Evolutionary conservation across 2,113 vertebrate genomes (phyloP).

Genomic region (Camarhynchus parvulus): DNA sequence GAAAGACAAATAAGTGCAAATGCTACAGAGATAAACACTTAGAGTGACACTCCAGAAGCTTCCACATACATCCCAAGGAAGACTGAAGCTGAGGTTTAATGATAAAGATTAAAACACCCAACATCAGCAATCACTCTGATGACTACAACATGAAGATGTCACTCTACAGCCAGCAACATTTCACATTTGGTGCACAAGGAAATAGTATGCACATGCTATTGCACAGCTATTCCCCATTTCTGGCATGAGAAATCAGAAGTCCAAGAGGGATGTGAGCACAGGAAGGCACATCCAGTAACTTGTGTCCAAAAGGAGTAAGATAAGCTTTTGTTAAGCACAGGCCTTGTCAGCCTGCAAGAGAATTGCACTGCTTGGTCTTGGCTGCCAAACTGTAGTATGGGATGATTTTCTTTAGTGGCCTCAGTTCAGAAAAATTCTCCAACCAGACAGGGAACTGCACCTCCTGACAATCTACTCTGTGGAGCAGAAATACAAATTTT

Average conservation of each 20-base stretch:
- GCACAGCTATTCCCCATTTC: background rate
- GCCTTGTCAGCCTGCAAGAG: background rate
- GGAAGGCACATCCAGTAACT: background rate
- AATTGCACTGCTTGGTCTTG: fast-evolving
- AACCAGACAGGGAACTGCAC: background rate
- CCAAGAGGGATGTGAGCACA: background rate
- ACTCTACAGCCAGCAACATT: background rate
- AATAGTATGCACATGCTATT: background rate
- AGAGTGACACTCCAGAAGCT: background rate
- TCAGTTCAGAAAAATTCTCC: background rate
- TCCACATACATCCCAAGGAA: background rate
- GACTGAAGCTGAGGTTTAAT: background rate
- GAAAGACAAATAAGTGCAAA: background rate
- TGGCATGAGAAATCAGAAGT: background rate
- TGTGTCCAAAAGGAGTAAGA: background rate
- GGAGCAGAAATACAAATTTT: background rate
- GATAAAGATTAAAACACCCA: background rate
- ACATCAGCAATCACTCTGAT: background rate
- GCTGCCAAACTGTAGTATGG: background rate
- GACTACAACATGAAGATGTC: background rate
- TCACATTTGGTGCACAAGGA: background rate
- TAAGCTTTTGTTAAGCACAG: background rate
- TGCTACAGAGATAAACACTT: background rate
- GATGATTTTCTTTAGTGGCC: background rate
- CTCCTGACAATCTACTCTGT: background rate